Conservation (phyloP, 2,888 invertebrate species). For the Cetonia aurata region DNA sequence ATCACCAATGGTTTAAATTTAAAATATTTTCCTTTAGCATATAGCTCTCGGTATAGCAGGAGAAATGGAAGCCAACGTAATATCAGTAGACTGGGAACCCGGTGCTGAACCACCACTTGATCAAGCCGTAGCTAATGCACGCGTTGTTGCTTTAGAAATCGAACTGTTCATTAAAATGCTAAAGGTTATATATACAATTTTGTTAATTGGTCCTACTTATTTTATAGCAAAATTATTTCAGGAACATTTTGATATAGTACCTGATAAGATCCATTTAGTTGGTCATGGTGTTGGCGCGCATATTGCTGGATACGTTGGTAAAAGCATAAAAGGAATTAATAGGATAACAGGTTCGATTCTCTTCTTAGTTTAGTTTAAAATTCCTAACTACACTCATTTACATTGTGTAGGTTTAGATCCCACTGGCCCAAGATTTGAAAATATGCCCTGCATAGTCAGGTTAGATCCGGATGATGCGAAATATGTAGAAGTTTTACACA, state of each 20-base stretch:
- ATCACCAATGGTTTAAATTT: neutral
- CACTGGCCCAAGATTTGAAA: constrained; percentile 71
- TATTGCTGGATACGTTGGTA: constrained; percentile 69
- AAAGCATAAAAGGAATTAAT: constrained; percentile 55
- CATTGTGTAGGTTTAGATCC: constrained; percentile 69
- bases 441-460: constrained; percentile 68
- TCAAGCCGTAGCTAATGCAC: constrained; percentile 71
- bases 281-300: constrained; percentile 70
- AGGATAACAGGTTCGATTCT: constrained; percentile 61
- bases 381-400: no score
- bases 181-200: constrained; percentile 56
- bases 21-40: constrained; percentile 50
- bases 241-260: constrained; percentile 47
- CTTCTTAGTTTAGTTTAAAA: neutral
- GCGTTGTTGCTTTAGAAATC: constrained; percentile 70
- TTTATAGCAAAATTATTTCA: constrained; percentile 40
- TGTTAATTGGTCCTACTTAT: constrained; percentile 2
- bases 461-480: constrained; percentile 69
- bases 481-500: constrained; percentile 73
- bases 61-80: constrained; percentile 62
- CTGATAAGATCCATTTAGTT: constrained; percentile 65
- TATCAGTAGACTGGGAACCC: constrained; percentile 69
- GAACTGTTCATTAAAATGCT: constrained; percentile 65
- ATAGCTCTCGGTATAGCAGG: constrained; percentile 54
- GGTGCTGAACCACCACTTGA: constrained; percentile 70